Evolutionary conservation across 2,113 vertebrate genomes (phyloP).

Genomic region (Macrotis lagotis): DNA sequence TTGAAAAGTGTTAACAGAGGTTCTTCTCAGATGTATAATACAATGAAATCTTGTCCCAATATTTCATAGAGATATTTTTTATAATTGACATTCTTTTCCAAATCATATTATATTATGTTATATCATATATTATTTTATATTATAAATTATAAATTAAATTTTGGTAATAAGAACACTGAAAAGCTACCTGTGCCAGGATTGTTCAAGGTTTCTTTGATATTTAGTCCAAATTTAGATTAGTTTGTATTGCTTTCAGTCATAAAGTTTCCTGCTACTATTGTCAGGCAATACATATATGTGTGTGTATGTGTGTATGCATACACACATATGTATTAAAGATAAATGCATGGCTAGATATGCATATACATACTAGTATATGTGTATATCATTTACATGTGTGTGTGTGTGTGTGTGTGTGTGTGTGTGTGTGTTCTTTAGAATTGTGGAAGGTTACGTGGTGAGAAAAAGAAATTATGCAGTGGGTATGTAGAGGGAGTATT

Average conservation of each 20-base stretch:
- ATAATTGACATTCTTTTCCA: neutral
- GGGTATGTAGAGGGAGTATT: neutral
- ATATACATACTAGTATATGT: neutral
- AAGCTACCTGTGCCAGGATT: neutral
- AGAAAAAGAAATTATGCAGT: neutral
- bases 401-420: neutral
- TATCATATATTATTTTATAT: too few species aligned
- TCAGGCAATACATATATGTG: neutral
- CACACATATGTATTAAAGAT: neutral
- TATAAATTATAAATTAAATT: neutral
- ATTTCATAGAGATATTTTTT: neutral
- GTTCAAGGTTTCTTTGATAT: neutral
- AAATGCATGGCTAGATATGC: neutral
- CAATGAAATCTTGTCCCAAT: neutral
- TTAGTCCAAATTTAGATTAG: neutral
- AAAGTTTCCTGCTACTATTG: neutral
- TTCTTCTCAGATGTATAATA: neutral
- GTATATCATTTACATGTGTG: neutral
- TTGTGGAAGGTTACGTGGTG: neutral
- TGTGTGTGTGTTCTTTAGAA: neutral
- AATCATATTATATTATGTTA: too few species aligned
- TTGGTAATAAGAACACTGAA: neutral
- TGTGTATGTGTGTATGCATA: neutral
- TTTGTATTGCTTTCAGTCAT: neutral
- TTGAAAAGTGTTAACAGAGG: neutral